A percentile compares a stretch with the other conserved stretches of the same genome.
Conservation (phyloP, 2,888 invertebrate genomes). For the Himalopsyche kuldschensis region DNA sequence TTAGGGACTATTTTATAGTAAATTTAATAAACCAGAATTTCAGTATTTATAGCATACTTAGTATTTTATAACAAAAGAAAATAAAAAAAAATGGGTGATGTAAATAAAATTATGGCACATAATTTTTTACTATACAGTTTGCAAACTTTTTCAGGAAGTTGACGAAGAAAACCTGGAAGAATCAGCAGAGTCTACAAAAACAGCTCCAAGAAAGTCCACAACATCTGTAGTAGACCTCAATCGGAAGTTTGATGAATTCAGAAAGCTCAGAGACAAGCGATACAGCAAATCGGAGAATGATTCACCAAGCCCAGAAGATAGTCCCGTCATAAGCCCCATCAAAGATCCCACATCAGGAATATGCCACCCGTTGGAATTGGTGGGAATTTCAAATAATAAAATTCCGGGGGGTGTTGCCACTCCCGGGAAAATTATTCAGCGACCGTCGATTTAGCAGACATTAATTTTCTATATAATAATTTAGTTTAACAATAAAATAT, state of each 20-base stretch:
- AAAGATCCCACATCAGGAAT: slow-evolving; percentile 29
- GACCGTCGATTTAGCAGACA: slow-evolving; percentile 37
- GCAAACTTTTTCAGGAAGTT: slow-evolving; percentile 60
- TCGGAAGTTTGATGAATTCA: slow-evolving; percentile 62
- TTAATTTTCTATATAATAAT: not conserved
- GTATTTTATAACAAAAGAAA: too few relatives aligned
- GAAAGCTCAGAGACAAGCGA: slow-evolving; percentile 51
- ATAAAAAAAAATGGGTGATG: too few relatives aligned
- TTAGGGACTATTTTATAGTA: too few relatives aligned
- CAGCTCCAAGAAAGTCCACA: slow-evolving; percentile 49
- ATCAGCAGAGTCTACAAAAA: slow-evolving; percentile 40
- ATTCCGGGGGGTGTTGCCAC: slow-evolving; percentile 12
- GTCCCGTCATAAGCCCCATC: slow-evolving; percentile 31
- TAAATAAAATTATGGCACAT: too few relatives aligned
- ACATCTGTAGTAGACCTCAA: slow-evolving; percentile 58
- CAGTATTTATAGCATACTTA: too few relatives aligned
- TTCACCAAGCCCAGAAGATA: slow-evolving; percentile 32
- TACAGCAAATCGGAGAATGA: slow-evolving; percentile 36
- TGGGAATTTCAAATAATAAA: slow-evolving; percentile 6
- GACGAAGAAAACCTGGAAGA: slow-evolving; percentile 66
- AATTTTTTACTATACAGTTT: too few relatives aligned
- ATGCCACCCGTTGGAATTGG: slow-evolving; percentile 30
- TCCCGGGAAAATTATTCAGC: slow-evolving; percentile 31
- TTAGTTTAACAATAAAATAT: not conserved
- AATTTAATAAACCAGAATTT: too few relatives aligned